Evolutionary conservation across 1,140 invertebrate species (phyloP).

Genomic region (Monochamus saltuarius): DNA sequence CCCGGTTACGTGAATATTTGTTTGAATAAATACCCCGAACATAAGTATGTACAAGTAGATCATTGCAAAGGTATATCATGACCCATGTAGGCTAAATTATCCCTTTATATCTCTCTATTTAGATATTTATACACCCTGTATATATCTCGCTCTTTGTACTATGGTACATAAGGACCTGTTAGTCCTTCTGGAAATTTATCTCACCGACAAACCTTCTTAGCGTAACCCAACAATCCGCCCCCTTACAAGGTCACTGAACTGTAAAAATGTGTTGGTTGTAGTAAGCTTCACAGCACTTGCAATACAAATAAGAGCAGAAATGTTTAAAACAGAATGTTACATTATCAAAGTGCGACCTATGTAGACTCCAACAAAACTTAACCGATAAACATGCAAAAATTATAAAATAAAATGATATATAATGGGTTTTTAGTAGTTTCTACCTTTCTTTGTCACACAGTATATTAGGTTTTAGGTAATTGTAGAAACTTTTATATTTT

Average conservation of each 20-base stretch:
- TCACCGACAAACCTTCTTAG: too few species aligned
- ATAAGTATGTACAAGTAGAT: constrained; percentile 14
- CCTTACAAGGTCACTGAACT: too few species aligned
- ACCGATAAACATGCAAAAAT: too few species aligned
- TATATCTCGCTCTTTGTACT: not conserved
- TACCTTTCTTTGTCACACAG: not conserved
- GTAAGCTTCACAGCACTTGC: not conserved
- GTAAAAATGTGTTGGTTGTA: not conserved
- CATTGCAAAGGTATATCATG: not conserved
- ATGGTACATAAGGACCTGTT: too few species aligned
- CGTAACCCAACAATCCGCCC: too few species aligned
- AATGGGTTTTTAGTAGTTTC: too few species aligned
- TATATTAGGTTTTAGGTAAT: not conserved
- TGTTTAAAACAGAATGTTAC: too few species aligned
- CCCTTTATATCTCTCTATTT: not conserved
- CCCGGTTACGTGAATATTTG: constrained; percentile 48
- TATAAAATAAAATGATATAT: too few species aligned
- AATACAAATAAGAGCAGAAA: too few species aligned
- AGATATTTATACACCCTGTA: not conserved
- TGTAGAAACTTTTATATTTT: not conserved
- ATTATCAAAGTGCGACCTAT: too few species aligned
- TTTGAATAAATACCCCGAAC: constrained; percentile 45
- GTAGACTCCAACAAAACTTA: too few species aligned
- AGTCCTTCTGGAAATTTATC: too few species aligned
- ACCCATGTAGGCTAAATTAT: not conserved